These are phyloP conservation scores for Caenorhabditis sp. DNA, from an alignment of 2,888 invertebrate genomes.

Conservation along the genomic window DNA sequence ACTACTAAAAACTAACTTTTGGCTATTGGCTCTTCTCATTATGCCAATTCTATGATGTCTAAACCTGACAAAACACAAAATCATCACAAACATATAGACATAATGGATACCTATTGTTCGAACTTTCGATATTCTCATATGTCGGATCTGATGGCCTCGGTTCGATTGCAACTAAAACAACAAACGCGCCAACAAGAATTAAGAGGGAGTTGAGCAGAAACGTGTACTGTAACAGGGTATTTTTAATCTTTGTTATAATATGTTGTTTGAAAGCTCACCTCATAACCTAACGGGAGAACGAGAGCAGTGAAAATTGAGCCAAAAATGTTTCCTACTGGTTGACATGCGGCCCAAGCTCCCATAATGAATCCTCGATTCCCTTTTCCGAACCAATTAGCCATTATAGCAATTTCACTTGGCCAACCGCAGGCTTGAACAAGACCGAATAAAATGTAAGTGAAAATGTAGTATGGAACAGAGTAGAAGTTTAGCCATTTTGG, in stretches of 20 bases:
- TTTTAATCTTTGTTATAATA: not conserved
- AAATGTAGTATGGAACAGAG: constrained; percentile 72
- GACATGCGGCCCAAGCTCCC: constrained; percentile 75
- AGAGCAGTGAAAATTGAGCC: constrained; percentile 73
- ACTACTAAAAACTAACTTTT: not conserved
- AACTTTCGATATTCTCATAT: constrained; percentile 6
- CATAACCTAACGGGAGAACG: constrained; percentile 73
- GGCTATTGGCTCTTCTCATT: not conserved
- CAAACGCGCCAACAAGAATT: constrained; percentile 72
- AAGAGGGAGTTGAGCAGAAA: constrained; percentile 73
- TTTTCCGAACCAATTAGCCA: constrained; percentile 74
- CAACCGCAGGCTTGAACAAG: constrained; percentile 74
- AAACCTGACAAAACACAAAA: not conserved
- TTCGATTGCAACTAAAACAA: constrained; percentile 71
- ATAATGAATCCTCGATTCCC: constrained; percentile 73
- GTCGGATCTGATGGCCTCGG: constrained; percentile 69
- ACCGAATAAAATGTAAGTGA: constrained; percentile 73
- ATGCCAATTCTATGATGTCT: not conserved
- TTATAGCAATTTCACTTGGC: constrained; percentile 74
- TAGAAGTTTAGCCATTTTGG: constrained; percentile 73
- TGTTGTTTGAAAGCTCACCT: no score
- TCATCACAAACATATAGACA: not conserved
- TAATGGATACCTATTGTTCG: constrained; percentile 11
- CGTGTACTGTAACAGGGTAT: constrained; percentile 71
- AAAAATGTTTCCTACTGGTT: constrained; percentile 75